phyloP scores from a whole-genome alignment of 2,113 vertebrate genomes.

The Leptodactylus fuscus region DNA sequence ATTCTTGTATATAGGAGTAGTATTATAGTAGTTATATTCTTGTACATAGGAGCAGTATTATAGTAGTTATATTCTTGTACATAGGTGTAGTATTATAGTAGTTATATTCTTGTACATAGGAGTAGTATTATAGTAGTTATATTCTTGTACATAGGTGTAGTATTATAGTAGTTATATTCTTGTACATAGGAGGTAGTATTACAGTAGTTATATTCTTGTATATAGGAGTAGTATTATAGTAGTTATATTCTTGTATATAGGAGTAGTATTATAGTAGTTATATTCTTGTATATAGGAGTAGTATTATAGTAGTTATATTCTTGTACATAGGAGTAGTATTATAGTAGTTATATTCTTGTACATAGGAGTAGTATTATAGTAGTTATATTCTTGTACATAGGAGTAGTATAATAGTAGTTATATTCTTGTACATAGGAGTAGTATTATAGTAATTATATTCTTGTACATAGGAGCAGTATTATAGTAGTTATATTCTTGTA shows the following conservation, averaged over 20 bases:
- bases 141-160: background rate
- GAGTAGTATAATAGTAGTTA: background rate
- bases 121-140: too few species aligned
- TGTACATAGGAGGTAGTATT: slow-evolving; percentile 5
- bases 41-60: slow-evolving; percentile 2
- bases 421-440: background rate
- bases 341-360: slow-evolving; percentile 10
- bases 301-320: slow-evolving; percentile 3
- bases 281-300: background rate
- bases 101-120: background rate
- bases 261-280: slow-evolving; percentile 1
- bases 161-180: slow-evolving; percentile 14
- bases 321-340: background rate
- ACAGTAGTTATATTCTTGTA: background rate
- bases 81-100: too few species aligned
- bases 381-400: background rate
- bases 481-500: background rate
- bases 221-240: background rate
- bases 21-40: too few species aligned
- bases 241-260: background rate
- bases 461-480: background rate
- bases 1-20: too few species aligned
- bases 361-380: background rate
- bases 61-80: background rate
- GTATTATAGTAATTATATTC: background rate